phyloP scores from a whole-genome alignment of 2,113 vertebrate species.

The Datnioides undecimradiatus region DNA sequence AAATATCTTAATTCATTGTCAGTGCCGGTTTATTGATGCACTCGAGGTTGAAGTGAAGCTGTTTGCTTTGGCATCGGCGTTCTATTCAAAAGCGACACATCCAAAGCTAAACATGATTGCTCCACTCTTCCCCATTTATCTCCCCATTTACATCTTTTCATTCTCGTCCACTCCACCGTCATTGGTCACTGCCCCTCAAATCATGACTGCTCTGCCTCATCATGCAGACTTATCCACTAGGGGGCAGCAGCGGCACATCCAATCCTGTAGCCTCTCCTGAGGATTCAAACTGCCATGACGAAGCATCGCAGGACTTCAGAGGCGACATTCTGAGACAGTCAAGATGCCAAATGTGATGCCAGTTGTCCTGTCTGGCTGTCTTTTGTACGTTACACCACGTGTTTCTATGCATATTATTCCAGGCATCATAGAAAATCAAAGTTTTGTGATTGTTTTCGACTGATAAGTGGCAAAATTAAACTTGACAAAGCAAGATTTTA shows the following conservation, averaged over 20 bases:
- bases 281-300: conserved; percentile 16
- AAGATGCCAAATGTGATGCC: conserved; percentile 1
- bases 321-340: neutral
- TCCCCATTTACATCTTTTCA: neutral
- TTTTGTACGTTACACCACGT: neutral
- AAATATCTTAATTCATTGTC: conserved; percentile 43
- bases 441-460: too few species aligned
- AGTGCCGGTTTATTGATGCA: conserved; percentile 27
- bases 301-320: conserved; percentile 3
- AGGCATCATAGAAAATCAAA: too few species aligned
- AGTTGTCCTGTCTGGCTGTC: neutral
- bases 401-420: neutral
- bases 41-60: conserved; percentile 14
- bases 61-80: conserved; percentile 36
- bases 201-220: neutral
- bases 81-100: conserved; percentile 9
- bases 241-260: conserved; percentile 70
- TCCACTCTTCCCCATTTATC: conserved; percentile 6
- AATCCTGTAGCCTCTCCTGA: neutral
- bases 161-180: neutral
- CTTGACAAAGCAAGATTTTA: neutral
- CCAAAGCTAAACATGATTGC: conserved; percentile 7
- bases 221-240: conserved; percentile 55
- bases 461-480: neutral
- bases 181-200: neutral